A percentile compares a stretch with the other conserved stretches of the same genome.
Evolutionary conservation across 2,888 invertebrate species (phyloP).

Genomic region (Ornithoptera alexandrae): DNA sequence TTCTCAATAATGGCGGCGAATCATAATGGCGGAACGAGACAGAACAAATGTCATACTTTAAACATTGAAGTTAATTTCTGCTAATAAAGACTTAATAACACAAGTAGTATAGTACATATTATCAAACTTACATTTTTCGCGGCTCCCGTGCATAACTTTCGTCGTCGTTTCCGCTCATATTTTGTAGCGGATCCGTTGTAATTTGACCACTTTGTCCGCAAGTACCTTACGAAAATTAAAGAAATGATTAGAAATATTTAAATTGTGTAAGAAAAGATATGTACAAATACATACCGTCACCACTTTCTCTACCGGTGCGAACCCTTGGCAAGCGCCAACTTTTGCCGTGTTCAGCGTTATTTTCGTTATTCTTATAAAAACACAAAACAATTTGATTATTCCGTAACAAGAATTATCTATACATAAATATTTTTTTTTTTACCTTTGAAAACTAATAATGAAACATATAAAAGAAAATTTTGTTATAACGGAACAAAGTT

Average conservation of each 20-base stretch:
- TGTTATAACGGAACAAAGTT: too few relatives aligned
- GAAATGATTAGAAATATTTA: background rate
- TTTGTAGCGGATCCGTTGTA: background rate
- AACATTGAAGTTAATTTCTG: too few relatives aligned
- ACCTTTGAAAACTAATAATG: too few relatives aligned
- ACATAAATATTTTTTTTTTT: too few relatives aligned
- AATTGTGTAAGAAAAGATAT: background rate
- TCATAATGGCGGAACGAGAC: too few relatives aligned
- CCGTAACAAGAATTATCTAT: too few relatives aligned
- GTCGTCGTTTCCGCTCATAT: background rate
- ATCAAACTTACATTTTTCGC: too few relatives aligned
- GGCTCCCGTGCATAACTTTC: background rate
- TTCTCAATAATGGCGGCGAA: too few relatives aligned
- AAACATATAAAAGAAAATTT: too few relatives aligned
- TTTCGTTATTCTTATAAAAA: background rate
- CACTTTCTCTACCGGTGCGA: background rate
- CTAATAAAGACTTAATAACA: too few relatives aligned
- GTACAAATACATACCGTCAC: background rate
- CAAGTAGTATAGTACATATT: too few relatives aligned
- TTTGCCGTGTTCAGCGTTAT: background rate
- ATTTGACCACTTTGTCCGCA: slow-evolving; percentile 39
- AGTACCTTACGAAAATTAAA: slow-evolving; percentile 33
- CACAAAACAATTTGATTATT: background rate
- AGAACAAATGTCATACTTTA: too few relatives aligned
- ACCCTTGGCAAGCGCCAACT: background rate